These are phyloP conservation scores for Drosophila paulistorum DNA, from an alignment of 1,140 invertebrate species.

Conservation along the genomic window DNA sequence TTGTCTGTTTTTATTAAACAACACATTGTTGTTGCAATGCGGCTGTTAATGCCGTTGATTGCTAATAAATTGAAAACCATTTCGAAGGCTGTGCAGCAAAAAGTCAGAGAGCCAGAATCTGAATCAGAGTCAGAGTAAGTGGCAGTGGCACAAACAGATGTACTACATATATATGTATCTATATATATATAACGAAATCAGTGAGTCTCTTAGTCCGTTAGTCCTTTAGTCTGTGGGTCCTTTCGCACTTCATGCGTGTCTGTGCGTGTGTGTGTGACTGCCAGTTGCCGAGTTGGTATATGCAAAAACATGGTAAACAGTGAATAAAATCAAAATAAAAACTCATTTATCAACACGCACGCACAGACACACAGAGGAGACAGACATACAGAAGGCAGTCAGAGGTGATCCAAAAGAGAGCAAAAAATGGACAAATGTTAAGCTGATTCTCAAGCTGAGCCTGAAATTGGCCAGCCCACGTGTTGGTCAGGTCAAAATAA, in stretches of 20 bases:
- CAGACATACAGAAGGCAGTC: conserved; percentile 14
- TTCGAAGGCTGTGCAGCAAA: conserved; percentile 32
- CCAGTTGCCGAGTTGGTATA: conserved; percentile 28
- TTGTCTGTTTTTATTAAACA: background rate
- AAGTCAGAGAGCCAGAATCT: conserved; percentile 16
- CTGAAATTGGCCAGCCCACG: conserved; percentile 35
- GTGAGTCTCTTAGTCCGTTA: conserved; percentile 11
- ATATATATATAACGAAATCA: background rate
- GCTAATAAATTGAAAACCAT: conserved; percentile 70
- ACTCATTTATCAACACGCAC: conserved; percentile 73
- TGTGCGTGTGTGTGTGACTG: conserved; percentile 11
- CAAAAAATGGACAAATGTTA: conserved; percentile 36
- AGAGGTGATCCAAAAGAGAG: conserved; percentile 8
- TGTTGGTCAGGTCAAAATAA: conserved; percentile 67
- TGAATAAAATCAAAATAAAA: conserved; percentile 79
- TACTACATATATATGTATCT: background rate
- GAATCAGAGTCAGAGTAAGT: background rate
- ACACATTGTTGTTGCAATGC: conserved; percentile 41
- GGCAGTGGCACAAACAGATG: conserved; percentile 10
- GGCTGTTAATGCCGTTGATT: conserved; percentile 61
- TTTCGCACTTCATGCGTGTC: conserved; percentile 6
- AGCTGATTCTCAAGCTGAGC: conserved; percentile 28
- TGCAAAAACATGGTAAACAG: conserved; percentile 69
- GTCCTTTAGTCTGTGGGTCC: conserved; percentile 21
- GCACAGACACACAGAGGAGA: conserved; percentile 18